Base-by-base conservation (phyloP, 2,797 vertebrate genomes). In the Ataeniobius toweri region DNA sequence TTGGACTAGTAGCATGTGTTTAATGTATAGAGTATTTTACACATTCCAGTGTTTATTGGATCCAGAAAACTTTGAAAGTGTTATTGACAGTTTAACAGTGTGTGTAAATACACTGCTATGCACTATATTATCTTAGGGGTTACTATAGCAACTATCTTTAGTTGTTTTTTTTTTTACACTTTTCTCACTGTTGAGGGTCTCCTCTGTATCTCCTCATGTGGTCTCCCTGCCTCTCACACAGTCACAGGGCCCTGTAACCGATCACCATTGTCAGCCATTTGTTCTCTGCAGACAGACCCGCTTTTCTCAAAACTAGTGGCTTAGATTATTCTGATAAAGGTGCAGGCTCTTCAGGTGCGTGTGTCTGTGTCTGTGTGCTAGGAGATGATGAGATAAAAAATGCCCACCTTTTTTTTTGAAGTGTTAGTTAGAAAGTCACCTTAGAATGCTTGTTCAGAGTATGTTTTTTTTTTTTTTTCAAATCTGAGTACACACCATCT, bases 11-110 rank as follows among this genome's bases (percentile, higher is more conserved):
- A 77, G 28, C 51, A 20, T 70, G 71, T 73, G 78, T 87, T 88
- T 80, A 20, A 80, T 83, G 85, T 73, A 73, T 61, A 0, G 69
- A 55, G n/a, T 81, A 83, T 80, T 86, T 86, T 78, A 87, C 84
- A 89, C 91, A 91, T 91, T 90, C 78, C 83, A 44, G 31, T 5
- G 12, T 68, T 85, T 85, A 89, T 92, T 79, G 80, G 76, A 76
- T 50, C 39, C 86, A 89, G 85, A 50, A 83, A 85, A 83, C 75
- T 50, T 48, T 67, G 6, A 5, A 75, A 18, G 39, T 72, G 85
- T 85, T 85, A 89, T 75, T 83, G 88, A 86, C 80, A 76, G 61
- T 85, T 87, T 89, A 82, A 88, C 76, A 79, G 61, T 26, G 70
- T 48, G 78, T 82, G 72, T 74, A n/a, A 83, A 79, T 77, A 39